Evolutionary conservation across 1,140 invertebrate genomes (phyloP).

Genomic region (Apis cerana): DNA sequence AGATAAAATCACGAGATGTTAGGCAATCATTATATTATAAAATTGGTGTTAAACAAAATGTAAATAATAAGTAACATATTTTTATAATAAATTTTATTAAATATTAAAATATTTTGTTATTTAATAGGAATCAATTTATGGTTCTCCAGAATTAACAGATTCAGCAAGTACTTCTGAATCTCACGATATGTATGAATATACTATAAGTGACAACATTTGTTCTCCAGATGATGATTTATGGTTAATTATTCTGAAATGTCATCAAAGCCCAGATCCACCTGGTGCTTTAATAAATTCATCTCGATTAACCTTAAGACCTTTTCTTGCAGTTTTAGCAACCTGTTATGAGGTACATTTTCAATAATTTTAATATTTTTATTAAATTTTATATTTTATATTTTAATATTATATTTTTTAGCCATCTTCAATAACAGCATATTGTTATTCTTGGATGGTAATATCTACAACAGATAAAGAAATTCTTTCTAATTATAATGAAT

Average conservation of each 20-base stretch:
- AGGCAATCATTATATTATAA: conserved; percentile 53
- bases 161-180: conserved; percentile 29
- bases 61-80: conserved; percentile 13
- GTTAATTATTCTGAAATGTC: conserved; percentile 84
- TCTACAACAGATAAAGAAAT: conserved; percentile 76
- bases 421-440: conserved; percentile 83
- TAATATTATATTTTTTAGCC: conserved; percentile 78
- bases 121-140: conserved; percentile 50
- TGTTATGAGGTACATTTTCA: conserved; percentile 83
- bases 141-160: conserved; percentile 15
- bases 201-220: conserved; percentile 4
- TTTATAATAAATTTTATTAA: conserved; percentile 1
- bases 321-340: conserved; percentile 84
- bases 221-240: conserved; percentile 81
- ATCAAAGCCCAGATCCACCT: conserved; percentile 86
- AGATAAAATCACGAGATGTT: conserved; percentile 48
- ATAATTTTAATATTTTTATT: background rate
- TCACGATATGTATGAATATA: conserved; percentile 14
- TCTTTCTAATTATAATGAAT: conserved; percentile 75
- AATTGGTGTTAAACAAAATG: conserved; percentile 53
- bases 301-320: conserved; percentile 81
- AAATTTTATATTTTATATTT: no score
- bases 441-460: conserved; percentile 84
- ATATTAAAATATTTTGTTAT: conserved; percentile 1
- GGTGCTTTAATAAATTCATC: conserved; percentile 83